These are phyloP conservation scores for Pristis pectinata DNA, from an alignment of 2,797 vertebrate species.

Conservation along the genomic window DNA sequence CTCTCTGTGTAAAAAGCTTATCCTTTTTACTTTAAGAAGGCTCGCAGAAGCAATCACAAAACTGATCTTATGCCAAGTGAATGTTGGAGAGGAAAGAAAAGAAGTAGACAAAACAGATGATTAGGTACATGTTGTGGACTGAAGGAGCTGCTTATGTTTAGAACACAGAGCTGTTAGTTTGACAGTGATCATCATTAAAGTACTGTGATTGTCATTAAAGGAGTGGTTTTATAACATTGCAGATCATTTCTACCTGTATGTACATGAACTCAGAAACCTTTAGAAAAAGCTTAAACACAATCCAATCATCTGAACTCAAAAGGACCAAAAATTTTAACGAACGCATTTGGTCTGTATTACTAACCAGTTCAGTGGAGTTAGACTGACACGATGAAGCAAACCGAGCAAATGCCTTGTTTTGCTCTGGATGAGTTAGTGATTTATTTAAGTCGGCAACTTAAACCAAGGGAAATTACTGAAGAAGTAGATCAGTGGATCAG, in stretches of 20 bases:
- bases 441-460: neutral
- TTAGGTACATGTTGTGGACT: neutral
- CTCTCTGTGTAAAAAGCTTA: no score
- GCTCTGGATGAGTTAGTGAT: neutral
- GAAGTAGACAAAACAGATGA: neutral
- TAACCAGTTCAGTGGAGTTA: neutral
- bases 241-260: neutral
- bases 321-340: neutral
- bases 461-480: neutral
- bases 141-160: neutral
- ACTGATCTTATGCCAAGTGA: neutral
- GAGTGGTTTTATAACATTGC: constrained; percentile 6
- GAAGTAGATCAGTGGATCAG: neutral
- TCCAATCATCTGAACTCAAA: neutral
- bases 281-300: neutral
- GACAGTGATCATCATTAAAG: neutral
- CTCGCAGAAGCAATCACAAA: neutral
- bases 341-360: neutral
- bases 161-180: neutral
- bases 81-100: neutral
- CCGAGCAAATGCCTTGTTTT: neutral
- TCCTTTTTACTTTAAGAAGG: no score
- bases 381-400: neutral
- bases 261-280: neutral
- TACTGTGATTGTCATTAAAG: no score